Percentiles rank a stretch among this genome's conserved stretches.
These are phyloP conservation scores for Camponotus fellah DNA, from an alignment of 2,888 invertebrate genomes.

Conservation along the genomic window DNA sequence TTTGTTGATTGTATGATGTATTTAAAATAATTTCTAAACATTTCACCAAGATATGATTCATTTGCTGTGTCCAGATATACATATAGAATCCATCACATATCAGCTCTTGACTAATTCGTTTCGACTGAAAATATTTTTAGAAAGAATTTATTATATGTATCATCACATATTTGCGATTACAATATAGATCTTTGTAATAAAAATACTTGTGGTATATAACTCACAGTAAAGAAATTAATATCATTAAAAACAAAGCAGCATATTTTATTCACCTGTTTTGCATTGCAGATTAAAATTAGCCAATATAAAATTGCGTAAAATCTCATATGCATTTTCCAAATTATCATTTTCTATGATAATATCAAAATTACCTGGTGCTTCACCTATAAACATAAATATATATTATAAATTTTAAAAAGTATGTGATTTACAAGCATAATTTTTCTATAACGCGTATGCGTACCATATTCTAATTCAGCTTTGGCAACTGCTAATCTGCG, in stretches of 20 bases:
- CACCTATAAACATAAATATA: slow-evolving; percentile 57
- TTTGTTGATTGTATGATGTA: slow-evolving; percentile 1
- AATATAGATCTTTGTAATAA: background rate
- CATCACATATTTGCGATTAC: background rate
- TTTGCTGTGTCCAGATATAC: background rate
- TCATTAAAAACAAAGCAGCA: background rate
- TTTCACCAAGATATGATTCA: slow-evolving; percentile 4
- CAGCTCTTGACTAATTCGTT: slow-evolving; percentile 4
- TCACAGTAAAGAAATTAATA: background rate
- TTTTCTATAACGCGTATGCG: background rate
- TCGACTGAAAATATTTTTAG: slow-evolving; percentile 28
- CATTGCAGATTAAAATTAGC: slow-evolving; percentile 85
- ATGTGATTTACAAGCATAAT: background rate
- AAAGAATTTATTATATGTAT: background rate
- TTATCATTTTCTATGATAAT: slow-evolving; percentile 93
- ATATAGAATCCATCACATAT: background rate
- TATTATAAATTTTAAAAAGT: background rate
- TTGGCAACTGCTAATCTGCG: slow-evolving; percentile 93
- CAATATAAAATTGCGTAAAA: slow-evolving; percentile 90
- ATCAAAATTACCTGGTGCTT: slow-evolving; percentile 92
- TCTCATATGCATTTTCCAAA: slow-evolving; percentile 92
- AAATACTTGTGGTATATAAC: background rate
- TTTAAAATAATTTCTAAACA: background rate
- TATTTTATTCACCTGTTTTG: slow-evolving; percentile 36
- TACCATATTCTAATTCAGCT: slow-evolving; percentile 95